These are phyloP conservation scores for Euproctis similis DNA, from an alignment of 2,888 invertebrate species.

Conservation along the genomic window DNA sequence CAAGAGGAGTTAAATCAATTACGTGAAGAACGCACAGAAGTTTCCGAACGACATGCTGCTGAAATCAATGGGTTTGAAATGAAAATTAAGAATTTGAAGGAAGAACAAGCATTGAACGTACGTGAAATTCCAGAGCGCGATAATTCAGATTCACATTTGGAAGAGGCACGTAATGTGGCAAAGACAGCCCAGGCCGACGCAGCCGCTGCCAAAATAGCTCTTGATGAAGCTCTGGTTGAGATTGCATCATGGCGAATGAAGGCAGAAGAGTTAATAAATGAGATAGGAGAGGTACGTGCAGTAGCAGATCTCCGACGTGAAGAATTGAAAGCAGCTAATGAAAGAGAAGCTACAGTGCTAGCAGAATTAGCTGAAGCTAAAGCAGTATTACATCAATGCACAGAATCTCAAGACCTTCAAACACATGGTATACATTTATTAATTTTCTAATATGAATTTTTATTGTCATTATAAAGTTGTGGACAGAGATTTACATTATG, in stretches of 20 bases:
- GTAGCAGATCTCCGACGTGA: constrained; percentile 51
- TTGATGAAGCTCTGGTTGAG: constrained; percentile 47
- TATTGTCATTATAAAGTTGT: neutral
- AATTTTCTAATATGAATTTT: too few relatives aligned
- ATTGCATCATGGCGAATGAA: constrained; percentile 49
- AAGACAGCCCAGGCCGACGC: constrained; percentile 43
- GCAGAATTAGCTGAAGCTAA: constrained; percentile 57
- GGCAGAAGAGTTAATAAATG: constrained; percentile 47
- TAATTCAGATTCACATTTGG: constrained; percentile 44
- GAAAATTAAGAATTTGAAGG: constrained; percentile 49
- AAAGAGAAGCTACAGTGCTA: constrained; percentile 50
- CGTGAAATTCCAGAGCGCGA: constrained; percentile 49
- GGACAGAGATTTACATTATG: neutral
- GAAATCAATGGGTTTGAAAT: constrained; percentile 49
- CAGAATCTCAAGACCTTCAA: constrained; percentile 47
- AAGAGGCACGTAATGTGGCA: constrained; percentile 45
- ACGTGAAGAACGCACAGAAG: constrained; percentile 46
- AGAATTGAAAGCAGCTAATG: constrained; percentile 47
- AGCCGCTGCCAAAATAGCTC: constrained; percentile 37
- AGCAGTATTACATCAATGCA: constrained; percentile 54
- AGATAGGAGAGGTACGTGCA: constrained; percentile 49
- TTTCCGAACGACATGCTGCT: constrained; percentile 40
- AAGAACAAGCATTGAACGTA: constrained; percentile 40
- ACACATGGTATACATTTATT: constrained; percentile 45
- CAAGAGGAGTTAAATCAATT: constrained; percentile 59